Conservation (phyloP, 2,888 invertebrate genomes). For the Drosophila tanythrix region DNA sequence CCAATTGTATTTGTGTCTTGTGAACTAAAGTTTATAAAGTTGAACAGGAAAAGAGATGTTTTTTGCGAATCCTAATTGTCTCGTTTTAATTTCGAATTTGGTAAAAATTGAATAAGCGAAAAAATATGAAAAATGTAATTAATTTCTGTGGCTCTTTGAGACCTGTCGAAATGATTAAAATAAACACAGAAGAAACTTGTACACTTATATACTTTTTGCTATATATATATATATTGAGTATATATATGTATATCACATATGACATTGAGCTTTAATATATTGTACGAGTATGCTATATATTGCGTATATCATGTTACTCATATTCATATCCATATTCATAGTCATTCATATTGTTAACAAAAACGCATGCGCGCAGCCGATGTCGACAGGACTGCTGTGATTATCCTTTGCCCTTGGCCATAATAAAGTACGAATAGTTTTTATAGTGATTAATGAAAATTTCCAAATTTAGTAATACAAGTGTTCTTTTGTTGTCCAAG, state of each 20-base stretch:
- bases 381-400: conserved; percentile 87
- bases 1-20: conserved; percentile 17
- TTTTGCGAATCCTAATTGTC: not conserved
- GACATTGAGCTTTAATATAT: conserved; percentile 48
- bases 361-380: conserved; percentile 87
- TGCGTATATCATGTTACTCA: conserved; percentile 40
- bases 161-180: conserved; percentile 28
- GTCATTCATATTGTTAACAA: conserved; percentile 60
- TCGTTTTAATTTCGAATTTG: conserved; percentile 3
- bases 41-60: not conserved
- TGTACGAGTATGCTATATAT: conserved; percentile 51
- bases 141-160: conserved; percentile 11
- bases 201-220: conserved; percentile 49
- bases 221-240: conserved; percentile 37
- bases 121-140: conserved; percentile 23
- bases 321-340: conserved; percentile 51
- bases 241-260: conserved; percentile 67
- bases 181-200: conserved; percentile 48
- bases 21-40: conserved; percentile 5
- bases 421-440: conserved; percentile 62
- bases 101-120: conserved; percentile 25
- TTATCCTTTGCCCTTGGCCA: conserved; percentile 65
- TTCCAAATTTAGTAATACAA: conserved; percentile 8
- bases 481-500: not conserved
- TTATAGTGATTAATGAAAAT: conserved; percentile 1